Percentiles rank a stretch among this genome's conserved stretches.
Conservation (phyloP, 2,113 vertebrate species). For the Anoura caudifer region DNA sequence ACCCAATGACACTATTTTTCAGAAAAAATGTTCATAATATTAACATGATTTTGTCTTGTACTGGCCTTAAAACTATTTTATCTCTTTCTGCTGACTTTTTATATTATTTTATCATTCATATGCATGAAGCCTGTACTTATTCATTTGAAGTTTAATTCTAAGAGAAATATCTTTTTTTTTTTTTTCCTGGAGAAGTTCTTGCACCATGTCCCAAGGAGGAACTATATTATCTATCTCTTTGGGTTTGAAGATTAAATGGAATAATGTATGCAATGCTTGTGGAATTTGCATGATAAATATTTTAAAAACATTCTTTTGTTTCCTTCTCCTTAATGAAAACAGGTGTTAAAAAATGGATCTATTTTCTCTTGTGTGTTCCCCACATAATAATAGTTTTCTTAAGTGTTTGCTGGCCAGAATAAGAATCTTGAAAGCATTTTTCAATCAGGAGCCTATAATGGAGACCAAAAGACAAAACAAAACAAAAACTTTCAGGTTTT, state of each 20-base stretch:
- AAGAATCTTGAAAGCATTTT: conserved; percentile 21
- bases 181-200: neutral
- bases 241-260: neutral
- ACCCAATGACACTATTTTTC: neutral
- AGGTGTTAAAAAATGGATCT: conserved; percentile 25
- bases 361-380: neutral
- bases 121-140: neutral
- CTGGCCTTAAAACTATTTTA: neutral
- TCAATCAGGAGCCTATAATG: neutral
- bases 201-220: neutral
- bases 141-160: neutral
- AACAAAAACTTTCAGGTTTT: conserved; percentile 8
- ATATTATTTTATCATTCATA: neutral
- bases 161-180: neutral
- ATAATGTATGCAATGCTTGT: neutral
- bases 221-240: neutral
- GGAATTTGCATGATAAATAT: conserved; percentile 16
- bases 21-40: neutral
- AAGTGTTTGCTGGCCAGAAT: neutral
- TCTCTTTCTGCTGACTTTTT: neutral
- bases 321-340: conserved; percentile 57
- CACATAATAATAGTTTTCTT: conserved; percentile 35
- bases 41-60: neutral
- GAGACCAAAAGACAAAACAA: conserved; percentile 18
- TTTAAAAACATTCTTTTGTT: neutral